phyloP scores from a whole-genome alignment of 2,888 invertebrate species.

The Margaritifera margaritifera region DNA sequence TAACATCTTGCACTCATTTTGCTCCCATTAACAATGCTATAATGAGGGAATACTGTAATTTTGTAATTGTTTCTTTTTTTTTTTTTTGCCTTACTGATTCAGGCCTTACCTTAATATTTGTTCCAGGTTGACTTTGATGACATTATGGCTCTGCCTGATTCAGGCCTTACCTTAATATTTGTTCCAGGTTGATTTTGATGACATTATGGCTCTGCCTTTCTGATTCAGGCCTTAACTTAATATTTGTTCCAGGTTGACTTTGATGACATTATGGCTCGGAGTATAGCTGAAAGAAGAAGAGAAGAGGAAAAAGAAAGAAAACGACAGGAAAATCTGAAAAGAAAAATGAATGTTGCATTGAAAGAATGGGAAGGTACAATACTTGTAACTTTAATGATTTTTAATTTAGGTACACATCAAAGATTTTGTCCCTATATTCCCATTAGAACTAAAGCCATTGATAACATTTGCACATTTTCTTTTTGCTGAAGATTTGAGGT shows the following conservation, averaged over 20 bases:
- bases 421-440: background rate
- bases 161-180: no score
- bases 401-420: background rate
- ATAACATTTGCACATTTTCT: no score
- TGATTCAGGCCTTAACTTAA: no score
- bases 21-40: no score
- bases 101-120: no score
- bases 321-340: constrained; percentile 54
- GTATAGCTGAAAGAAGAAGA: constrained; percentile 61
- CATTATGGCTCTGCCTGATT: constrained; percentile 58
- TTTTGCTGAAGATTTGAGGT: no score
- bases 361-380: constrained; percentile 66
- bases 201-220: constrained; percentile 67
- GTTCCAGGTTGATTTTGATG: constrained; percentile 71
- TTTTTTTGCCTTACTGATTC: no score
- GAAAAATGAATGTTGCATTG: constrained; percentile 62
- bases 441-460: no score
- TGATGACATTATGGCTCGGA: constrained; percentile 67
- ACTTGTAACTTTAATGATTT: background rate
- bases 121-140: constrained; percentile 72
- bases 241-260: constrained; percentile 69
- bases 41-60: no score
- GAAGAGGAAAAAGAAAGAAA: constrained; percentile 63
- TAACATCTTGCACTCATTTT: no score
- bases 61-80: no score